Evolutionary conservation across 1,140 invertebrate genomes (phyloP), one percentile per base, ranked within the genome.

Genomic region (Hetaerina americana): DNA sequence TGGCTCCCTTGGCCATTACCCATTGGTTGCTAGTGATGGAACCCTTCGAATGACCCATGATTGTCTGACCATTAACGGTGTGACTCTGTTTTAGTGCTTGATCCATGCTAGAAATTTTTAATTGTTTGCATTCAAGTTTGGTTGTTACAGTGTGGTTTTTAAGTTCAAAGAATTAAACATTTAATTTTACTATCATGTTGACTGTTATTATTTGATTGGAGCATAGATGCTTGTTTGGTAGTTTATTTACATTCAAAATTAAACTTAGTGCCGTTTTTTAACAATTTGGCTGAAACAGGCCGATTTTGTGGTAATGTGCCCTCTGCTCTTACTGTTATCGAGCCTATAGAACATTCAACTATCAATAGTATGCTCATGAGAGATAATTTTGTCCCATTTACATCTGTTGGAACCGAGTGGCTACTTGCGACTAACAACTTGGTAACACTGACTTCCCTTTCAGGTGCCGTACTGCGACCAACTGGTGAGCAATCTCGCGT

Each of bases 401-500:
- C 22, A 70, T 29, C 26, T 66, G 40, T 27, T 24, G 28, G 31
- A 26, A 66, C 18, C 40, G 22, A 57, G 31, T 27, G 66, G 22
- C 31, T 66, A 69, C n/a, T 69, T 69, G 69, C 74, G 67, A 75
- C 69, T 76, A 72, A 75, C 71, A 66, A 70, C 74, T 27, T 75
- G 70, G 71, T 85, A 86, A 85, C 84, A 83, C 82, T 86, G 82
- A 82, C 82, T 87, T 86, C 84, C 84, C 84, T 88, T 89, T 84
- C 89, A 89, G 87, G 87, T 89, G 86, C 87, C 88, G 85, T 90
- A 88, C 88, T 92, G 90, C 87, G 89, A 89, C 87, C 89, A 90
- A 89, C 87, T 90, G 90, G 90, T 91, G 90, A 92, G 90, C 90
- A 91, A 91, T 91, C 87, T 87, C 87, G 90, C 89, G 89, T 90